Percentiles rank a stretch among this genome's conserved stretches.
Conservation (phyloP, 53 echinoderm and acorn worm genomes). For the Pentamera pediparva region DNA sequence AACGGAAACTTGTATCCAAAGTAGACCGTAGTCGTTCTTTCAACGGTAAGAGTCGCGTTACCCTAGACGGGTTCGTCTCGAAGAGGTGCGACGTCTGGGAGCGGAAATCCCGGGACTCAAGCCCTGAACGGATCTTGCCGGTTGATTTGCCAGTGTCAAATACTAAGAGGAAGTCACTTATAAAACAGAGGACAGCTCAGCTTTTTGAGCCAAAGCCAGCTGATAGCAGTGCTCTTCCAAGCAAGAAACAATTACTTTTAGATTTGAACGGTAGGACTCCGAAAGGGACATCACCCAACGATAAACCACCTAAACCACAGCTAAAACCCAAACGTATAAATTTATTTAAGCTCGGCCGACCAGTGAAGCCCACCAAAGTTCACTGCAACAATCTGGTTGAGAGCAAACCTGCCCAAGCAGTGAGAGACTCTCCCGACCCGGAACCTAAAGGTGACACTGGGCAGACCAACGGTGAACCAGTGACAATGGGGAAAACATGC, state of each 20-base stretch:
- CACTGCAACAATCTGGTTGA: background rate
- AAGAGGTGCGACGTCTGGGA: constrained; percentile 61
- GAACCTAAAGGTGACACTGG: background rate
- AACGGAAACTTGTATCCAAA: background rate
- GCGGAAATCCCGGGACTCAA: constrained; percentile 40
- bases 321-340: constrained; percentile 26
- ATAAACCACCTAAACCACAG: constrained; percentile 6
- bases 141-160: constrained; percentile 22
- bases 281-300: background rate
- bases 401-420: background rate
- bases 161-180: constrained; percentile 52
- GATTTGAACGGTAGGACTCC: constrained; percentile 20
- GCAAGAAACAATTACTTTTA: constrained; percentile 21
- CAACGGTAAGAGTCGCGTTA: constrained; percentile 39
- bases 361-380: constrained; percentile 12
- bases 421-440: background rate
- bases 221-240: background rate
- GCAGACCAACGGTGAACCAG: background rate
- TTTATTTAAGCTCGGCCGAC: constrained; percentile 19
- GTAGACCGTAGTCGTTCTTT: constrained; percentile 27
- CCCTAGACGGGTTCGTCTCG: constrained; percentile 52
- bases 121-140: constrained; percentile 11
- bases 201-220: constrained; percentile 36
- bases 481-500: constrained; percentile 19
- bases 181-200: constrained; percentile 63